phyloP scores from a whole-genome alignment of 2,888 invertebrate species.

The Muscina levida region DNA sequence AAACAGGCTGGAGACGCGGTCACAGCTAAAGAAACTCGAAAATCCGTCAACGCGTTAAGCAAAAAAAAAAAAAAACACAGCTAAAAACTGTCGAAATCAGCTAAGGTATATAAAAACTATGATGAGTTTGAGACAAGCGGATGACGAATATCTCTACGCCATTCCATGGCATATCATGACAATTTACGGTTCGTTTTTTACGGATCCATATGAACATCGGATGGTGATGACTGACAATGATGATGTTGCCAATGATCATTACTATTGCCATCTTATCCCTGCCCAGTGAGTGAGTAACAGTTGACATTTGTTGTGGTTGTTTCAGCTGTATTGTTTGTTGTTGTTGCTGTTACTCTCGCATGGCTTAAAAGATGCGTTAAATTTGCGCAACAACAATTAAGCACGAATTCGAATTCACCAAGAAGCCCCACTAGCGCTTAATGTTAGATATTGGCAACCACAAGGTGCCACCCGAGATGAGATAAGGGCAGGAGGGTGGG shows the following conservation, averaged over 20 bases:
- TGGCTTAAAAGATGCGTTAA: conserved; percentile 67
- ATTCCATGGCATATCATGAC: conserved; percentile 51
- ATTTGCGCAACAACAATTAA: conserved; percentile 77
- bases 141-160: conserved; percentile 75
- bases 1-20: background rate
- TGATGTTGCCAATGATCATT: conserved; percentile 32
- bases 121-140: conserved; percentile 74
- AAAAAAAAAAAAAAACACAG: conserved; percentile 37
- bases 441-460: background rate
- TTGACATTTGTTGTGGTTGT: conserved; percentile 58
- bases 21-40: conserved; percentile 39
- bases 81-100: conserved; percentile 67
- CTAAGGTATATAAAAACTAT: conserved; percentile 69
- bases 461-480: background rate
- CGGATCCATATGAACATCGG: conserved; percentile 14
- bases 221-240: conserved; percentile 7
- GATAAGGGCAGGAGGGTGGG: background rate
- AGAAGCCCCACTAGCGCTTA: background rate
- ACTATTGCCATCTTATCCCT: conserved; percentile 18
- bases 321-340: background rate
- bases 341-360: conserved; percentile 5
- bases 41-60: conserved; percentile 61
- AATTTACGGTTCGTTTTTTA: conserved; percentile 58
- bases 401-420: conserved; percentile 69
- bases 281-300: conserved; percentile 58